Conservation (phyloP, 2,888 invertebrate genomes). For the Ormyrus pomaceus region DNA sequence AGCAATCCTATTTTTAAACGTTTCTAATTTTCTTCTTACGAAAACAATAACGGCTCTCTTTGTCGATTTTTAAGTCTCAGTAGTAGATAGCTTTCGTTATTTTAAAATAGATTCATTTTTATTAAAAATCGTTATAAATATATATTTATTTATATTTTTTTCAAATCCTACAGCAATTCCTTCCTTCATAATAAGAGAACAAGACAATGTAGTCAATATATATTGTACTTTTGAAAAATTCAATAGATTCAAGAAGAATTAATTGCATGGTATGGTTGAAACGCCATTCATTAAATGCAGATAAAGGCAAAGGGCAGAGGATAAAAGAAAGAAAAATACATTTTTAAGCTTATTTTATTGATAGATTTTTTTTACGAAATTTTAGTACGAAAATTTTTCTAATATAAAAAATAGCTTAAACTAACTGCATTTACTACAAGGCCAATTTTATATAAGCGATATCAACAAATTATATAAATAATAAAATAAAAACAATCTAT, state of each 20-base stretch:
- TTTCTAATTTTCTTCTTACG: too few relatives aligned
- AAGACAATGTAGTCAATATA: too few relatives aligned
- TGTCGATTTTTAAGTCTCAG: not conserved
- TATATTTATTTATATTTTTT: not conserved
- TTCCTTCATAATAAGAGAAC: too few relatives aligned
- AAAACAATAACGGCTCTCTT: not conserved
- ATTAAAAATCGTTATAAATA: not conserved
- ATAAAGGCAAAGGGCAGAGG: not conserved
- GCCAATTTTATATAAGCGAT: constrained; percentile 38
- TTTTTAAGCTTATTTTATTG: constrained; percentile 20
- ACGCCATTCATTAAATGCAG: too few relatives aligned
- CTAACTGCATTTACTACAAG: constrained; percentile 23
- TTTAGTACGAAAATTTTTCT: constrained; percentile 35
- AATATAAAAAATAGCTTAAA: constrained; percentile 43
- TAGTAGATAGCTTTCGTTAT: constrained; percentile 19
- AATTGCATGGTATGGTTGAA: too few relatives aligned
- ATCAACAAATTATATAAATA: constrained; percentile 38
- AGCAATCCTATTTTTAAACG: too few relatives aligned
- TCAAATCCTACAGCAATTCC: not conserved
- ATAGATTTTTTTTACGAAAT: constrained; percentile 35
- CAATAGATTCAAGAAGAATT: too few relatives aligned
- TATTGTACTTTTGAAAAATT: too few relatives aligned
- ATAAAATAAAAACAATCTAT: constrained; percentile 37
- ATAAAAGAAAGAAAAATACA: not conserved
- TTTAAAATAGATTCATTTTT: not conserved